Base-by-base conservation (phyloP, 2,888 invertebrate species). In the Cenopis cana region DNA sequence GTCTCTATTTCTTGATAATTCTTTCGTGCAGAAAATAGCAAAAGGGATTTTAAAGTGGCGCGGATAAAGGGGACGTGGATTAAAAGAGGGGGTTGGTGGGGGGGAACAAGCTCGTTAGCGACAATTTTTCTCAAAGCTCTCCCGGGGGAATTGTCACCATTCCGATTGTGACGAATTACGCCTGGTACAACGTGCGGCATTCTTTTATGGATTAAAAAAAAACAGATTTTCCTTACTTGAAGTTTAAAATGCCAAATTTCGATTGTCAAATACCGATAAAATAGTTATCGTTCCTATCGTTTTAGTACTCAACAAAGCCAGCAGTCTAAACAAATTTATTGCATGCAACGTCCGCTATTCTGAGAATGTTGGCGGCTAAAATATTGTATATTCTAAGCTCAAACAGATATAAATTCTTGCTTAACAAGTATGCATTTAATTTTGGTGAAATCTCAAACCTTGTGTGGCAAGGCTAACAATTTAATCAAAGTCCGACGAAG, bases 81-180 rank as follows among this genome's bases (percentile, higher is more conserved):
- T 90, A 89, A 90, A 89, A 89, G 85, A 82, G 81, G 83, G 84
- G 80, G 78, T 69, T 50, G 72, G 76, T 74, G 76, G 79, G 73
- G 73, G 77, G 76, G 79, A 78, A 82, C 85, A 85, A 90, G 92
- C 91, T 92, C 92, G 91, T 91, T 93, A 92, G 90, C 87, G 90
- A 89, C 90, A 91, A 89, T 92, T 93, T 92, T 92, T 91, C 91
- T 91, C 90, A 91, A 91, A 92, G 91, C 90, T 87, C 83, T 88
- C 89, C 85, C 87, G 78, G 80, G 88, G 83, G 90, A 89, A 90
- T 91, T 87, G 91, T 91, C 87, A 91, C 89, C 90, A 90, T 91
- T 88, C 87, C 88, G 89, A 91, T 90, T 91, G 89, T 91, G 90
- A 92, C 88, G 90, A 91, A 91, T 92, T 91, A 89, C 88, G 87